Evolutionary conservation across 2,797 vertebrate genomes (phyloP), one percentile per base, ranked within the genome.

Genomic region (Sparus aurata): DNA sequence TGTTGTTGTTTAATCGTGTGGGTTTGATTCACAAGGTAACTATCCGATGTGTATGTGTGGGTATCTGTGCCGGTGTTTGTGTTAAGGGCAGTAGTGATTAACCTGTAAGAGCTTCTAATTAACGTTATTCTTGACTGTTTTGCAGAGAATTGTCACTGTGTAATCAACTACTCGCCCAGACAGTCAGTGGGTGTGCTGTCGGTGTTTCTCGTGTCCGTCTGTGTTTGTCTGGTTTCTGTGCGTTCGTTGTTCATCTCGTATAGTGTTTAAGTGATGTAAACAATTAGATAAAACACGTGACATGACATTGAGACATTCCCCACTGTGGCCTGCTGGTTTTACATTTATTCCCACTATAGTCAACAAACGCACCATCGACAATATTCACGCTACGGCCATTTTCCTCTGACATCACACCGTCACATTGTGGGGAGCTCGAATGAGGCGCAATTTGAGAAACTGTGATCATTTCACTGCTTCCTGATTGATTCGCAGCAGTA

Each of bases 31-130:
- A 16, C 10, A 22, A 69, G 68, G 73, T 80, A 64, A 85, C 76
- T 69, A 75, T 75, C 38, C 8, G 46, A 61, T 85, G 81, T 88
- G 50, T 90, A 27, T 85, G 73, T 86, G 89, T 91, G 85, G 57
- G 67, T 87, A 11, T 58, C 54, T 66, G 86, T 79, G 66, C 52
- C 62, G 55, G 46, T 75, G 43, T 82, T 3, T 45, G 66, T 79
- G 30, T 41, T 70, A 2, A 57, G 43, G 66, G 43, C 66, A 64
- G 63, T 66, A 79, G 80, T 85, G 87, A 77, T 82, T 70, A 77
- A 55, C 64, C 20, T 85, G 30, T 69, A 34, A 12, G 46, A 63
- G 25, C 38, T 38, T 38, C 38, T 10, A 38, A 38, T 38, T 38
- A 11, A 38, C 34, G 34, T 30, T 49, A 16, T 54, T 71, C 13